Base-by-base conservation (phyloP, 1,140 invertebrate genomes). In the Penaeus indicus region DNA sequence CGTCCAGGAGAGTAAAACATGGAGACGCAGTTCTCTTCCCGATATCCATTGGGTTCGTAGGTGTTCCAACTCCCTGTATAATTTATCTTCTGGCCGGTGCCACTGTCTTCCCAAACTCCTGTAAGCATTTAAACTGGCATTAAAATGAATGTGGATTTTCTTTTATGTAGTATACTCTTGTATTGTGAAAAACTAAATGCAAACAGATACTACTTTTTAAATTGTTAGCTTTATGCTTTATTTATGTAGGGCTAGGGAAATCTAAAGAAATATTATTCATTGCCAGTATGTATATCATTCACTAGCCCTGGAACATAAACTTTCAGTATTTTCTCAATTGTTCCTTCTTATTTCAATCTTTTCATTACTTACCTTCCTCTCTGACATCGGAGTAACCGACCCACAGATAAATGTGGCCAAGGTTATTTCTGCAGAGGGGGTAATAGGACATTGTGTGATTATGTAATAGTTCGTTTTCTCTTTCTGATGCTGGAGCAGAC, bases 391-490 rank as follows among this genome's bases (percentile, higher is more conserved):
- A 32, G 25, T 75, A 75, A 19, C 72, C 72, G 19, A 75, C 72
- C 72, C 72, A 75, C 13, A 75, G 72, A n/a, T 75, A 75, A 16
- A 75, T 75, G n/a, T 75, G 42, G n/a, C 72, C 72, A 11, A 75
- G 16, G 72, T 75, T 75, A 10, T 75, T 75, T 38, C 38, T 75
- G 16, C 72, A 75, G 16, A 75, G 72, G 0, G 72, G 72, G 72
- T 75, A 75, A 75, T 75, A 75, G 16, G 72, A 19, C 27, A 38
- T 38, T 32, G 72, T 32, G 25, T 75, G 72, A 38, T 75, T 75
- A 10, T 32, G 42, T 21, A 75, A 16, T 32, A 32, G 27, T 32
- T 75, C 27, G 21, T 75, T 75, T 21, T 75, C 72, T 27, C 42
- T 75, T 16, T 75, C 72, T 5, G 72, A 75, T 27, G 72, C 21